These are phyloP conservation scores for Pachycephala philippinensis DNA, from an alignment of 2,113 vertebrate species.

Conservation along the genomic window DNA sequence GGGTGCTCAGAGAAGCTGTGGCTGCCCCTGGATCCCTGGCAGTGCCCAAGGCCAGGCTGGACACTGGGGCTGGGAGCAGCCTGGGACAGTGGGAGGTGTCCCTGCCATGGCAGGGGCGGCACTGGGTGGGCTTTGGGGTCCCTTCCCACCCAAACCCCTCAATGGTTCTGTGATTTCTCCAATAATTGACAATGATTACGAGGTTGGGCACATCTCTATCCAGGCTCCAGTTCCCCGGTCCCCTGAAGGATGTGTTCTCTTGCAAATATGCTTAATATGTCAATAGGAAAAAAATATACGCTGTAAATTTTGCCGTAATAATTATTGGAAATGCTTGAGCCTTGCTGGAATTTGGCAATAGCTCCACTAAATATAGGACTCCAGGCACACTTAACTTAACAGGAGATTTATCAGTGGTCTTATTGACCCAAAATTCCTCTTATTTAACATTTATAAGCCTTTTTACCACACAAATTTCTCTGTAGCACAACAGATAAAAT, in stretches of 20 bases:
- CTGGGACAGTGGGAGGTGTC: neutral
- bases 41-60: neutral
- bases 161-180: neutral
- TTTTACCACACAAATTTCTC: constrained; percentile 23
- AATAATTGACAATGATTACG: neutral
- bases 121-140: accelerated
- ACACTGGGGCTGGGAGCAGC: neutral
- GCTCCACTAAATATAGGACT: constrained; percentile 50
- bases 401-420: constrained; percentile 31
- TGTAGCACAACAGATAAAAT: neutral
- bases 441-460: constrained; percentile 34
- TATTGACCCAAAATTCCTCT: constrained; percentile 31
- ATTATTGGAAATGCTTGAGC: constrained; percentile 33
- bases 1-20: neutral
- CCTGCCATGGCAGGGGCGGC: neutral
- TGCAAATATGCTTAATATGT: neutral
- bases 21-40: neutral
- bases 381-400: constrained; percentile 30
- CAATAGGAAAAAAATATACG: neutral
- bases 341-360: constrained; percentile 14
- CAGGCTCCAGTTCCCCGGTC: neutral
- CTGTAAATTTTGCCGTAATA: constrained; percentile 23
- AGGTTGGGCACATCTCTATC: neutral
- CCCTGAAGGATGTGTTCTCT: neutral
- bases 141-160: neutral